Base-by-base conservation (phyloP, 2,888 invertebrate species). In the Parascotia fuliginaria region DNA sequence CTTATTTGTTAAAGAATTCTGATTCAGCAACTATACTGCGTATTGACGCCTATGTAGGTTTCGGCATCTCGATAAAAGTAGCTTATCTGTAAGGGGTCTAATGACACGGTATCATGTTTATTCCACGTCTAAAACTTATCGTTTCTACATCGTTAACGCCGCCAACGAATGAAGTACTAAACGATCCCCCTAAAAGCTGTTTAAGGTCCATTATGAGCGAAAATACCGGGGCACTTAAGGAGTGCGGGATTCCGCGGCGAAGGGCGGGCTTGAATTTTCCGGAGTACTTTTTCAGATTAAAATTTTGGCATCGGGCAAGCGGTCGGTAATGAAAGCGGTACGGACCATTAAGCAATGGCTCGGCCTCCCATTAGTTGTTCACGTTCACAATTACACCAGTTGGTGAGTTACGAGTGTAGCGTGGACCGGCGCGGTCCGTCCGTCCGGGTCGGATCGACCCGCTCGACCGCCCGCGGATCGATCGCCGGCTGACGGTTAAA, bases 141-240 rank as follows among this genome's bases (percentile, higher is more conserved):
- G 82, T 80, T 82, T 80, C 83, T 81, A 73, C 82, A 75, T 85
- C 87, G 86, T 85, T 85, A 85, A 76, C 82, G 79, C 73, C 55
- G 61, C 67, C 69, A 65, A 71, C 78, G 81, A 78, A 79, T 80
- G 77, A 77, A 76, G 72, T 76, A 75, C 76, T 78, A 79, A 82
- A 77, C 77, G 81, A 74, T 75, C 73, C 73, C 56, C 77, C 75
- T 77, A 75, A 79, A 81, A 79, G 81, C 79, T 81, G 81, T 80
- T 83, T 81, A 80, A 75, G 75, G 78, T 79, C 79, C 83, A 85
- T 85, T 85, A 81, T 76, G 73, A 65, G 55, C 65, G 73, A 77
- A 74, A 73, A 81, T 77, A 77, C 75, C 74, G 73, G 69, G 73
- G 76, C 79, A 83, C 81, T 83, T 81, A 78, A 76, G 71, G 63